These are phyloP conservation scores for Pyrrhosoma nymphula DNA, from an alignment of 2,888 invertebrate genomes.

Conservation along the genomic window DNA sequence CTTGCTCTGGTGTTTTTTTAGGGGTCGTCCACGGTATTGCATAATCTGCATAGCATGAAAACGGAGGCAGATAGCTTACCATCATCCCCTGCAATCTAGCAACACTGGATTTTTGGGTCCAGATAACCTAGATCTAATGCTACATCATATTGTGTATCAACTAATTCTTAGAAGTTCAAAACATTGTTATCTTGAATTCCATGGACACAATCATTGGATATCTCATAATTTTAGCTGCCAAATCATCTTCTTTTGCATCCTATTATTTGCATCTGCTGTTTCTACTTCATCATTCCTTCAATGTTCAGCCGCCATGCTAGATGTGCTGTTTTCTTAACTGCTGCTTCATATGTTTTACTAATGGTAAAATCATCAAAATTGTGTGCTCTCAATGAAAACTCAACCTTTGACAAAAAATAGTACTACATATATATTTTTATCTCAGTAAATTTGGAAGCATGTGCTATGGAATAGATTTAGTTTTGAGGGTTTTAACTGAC, in stretches of 20 bases:
- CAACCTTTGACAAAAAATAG: background rate
- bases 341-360: constrained; percentile 7
- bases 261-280: background rate
- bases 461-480: background rate
- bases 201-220: background rate
- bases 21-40: constrained; percentile 44
- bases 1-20: constrained; percentile 55
- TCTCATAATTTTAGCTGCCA: background rate
- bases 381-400: background rate
- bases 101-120: constrained; percentile 61
- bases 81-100: constrained; percentile 54
- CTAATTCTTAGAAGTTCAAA: background rate
- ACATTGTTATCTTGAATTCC: background rate
- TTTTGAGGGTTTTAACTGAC: background rate
- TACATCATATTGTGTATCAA: constrained; percentile 36
- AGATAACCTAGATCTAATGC: constrained; percentile 35
- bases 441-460: background rate
- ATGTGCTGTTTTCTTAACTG: background rate
- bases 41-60: constrained; percentile 50
- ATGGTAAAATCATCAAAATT: background rate
- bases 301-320: background rate
- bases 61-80: constrained; percentile 53
- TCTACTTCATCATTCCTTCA: background rate
- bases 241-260: background rate
- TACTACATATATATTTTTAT: background rate